These are phyloP conservation scores for Turdus rufiventris DNA, from an alignment of 2,113 vertebrate genomes.

Conservation along the genomic window DNA sequence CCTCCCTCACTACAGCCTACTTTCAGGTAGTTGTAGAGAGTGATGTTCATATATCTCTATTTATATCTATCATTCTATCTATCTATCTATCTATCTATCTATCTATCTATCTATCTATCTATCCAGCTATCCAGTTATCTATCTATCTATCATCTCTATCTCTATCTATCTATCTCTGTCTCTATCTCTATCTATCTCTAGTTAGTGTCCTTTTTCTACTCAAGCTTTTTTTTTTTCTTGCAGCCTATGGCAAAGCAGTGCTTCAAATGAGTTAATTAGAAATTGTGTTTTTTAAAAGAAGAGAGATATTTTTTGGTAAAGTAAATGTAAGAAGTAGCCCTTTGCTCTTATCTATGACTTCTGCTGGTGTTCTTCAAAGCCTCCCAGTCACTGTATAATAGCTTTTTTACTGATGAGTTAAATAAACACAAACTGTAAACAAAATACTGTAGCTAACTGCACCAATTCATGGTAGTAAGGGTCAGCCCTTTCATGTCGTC, in stretches of 20 bases:
- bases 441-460: not conserved
- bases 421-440: not conserved
- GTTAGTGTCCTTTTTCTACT: too few species aligned
- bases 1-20: rapidly evolving
- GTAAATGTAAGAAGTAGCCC: not conserved
- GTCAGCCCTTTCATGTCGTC: not conserved
- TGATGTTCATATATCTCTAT: not conserved
- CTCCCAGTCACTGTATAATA: not conserved
- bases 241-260: not conserved
- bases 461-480: not conserved
- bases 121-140: not conserved
- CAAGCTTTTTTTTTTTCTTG: not conserved
- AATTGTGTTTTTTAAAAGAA: not conserved
- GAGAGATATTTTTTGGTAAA: not conserved
- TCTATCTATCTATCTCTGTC: too few species aligned
- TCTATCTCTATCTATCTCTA: not conserved
- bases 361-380: not conserved
- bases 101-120: not conserved
- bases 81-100: not conserved
- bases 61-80: not conserved
- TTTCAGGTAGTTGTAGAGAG: not conserved
- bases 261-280: not conserved
- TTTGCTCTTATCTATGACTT: not conserved
- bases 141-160: too few species aligned
- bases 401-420: not conserved